A percentile compares a stretch with the other conserved stretches of the same genome.
phyloP scores from a whole-genome alignment of 2,797 vertebrate genomes.

The Distichodus sexfasciatus region DNA sequence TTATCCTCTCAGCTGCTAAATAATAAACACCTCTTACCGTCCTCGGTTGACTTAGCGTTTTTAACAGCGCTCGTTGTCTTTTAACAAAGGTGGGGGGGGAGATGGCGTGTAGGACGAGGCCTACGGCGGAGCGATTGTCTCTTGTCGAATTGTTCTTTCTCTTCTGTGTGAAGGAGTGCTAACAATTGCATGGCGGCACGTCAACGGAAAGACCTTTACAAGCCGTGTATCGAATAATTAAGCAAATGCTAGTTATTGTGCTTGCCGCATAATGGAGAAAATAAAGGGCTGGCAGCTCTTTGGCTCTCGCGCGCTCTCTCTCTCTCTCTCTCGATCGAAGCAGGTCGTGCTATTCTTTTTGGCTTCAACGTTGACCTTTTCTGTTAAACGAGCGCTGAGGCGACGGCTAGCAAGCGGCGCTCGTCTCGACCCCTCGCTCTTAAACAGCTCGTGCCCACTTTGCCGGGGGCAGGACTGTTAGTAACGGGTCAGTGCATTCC shows the following conservation, averaged over 20 bases:
- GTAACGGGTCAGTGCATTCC: slow-evolving; percentile 15
- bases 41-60: not conserved
- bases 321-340: slow-evolving; percentile 2
- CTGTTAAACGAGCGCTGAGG: slow-evolving; percentile 37
- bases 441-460: slow-evolving; percentile 9
- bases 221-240: slow-evolving; percentile 21
- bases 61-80: not conserved
- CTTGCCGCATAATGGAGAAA: slow-evolving; percentile 18
- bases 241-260: slow-evolving; percentile 33
- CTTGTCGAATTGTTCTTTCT: slow-evolving; percentile 24
- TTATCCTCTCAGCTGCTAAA: not conserved
- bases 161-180: not conserved
- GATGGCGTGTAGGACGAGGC: not conserved
- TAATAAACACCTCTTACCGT: not conserved
- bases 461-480: slow-evolving; percentile 21
- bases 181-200: slow-evolving; percentile 15
- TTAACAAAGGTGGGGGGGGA: not conserved
- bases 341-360: slow-evolving; percentile 31
- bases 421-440: not conserved
- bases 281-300: slow-evolving; percentile 15
- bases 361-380: slow-evolving; percentile 36
- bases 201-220: slow-evolving; percentile 14
- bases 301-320: not conserved
- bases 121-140: slow-evolving; percentile 6
- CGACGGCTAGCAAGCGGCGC: slow-evolving; percentile 3